Conservation (phyloP, 1,140 invertebrate species). For the Bombus terrestris region DNA sequence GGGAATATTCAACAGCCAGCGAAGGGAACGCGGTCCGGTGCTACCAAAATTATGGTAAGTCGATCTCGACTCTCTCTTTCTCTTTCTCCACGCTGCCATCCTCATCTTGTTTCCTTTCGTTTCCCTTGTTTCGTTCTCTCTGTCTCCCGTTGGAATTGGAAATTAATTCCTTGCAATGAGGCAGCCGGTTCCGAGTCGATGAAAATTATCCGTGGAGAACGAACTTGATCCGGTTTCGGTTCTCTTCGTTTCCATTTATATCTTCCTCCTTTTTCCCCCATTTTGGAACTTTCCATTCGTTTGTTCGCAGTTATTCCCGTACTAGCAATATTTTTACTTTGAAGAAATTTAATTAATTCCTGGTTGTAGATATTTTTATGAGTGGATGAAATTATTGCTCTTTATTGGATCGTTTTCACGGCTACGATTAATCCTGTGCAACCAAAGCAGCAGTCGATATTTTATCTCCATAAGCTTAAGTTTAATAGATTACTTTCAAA, state of each 20-base stretch:
- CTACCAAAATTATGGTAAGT: conserved; percentile 70
- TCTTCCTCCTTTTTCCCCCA: too few species aligned
- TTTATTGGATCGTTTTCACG: not conserved
- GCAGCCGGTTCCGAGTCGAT: conserved; percentile 28
- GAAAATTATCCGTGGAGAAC: conserved; percentile 54
- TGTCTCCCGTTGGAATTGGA: conserved; percentile 45
- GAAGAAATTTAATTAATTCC: not conserved
- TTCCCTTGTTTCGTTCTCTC: not conserved
- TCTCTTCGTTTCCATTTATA: conserved; percentile 8
- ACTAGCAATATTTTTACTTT: not conserved
- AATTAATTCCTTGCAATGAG: conserved; percentile 62
- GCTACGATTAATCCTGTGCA: not conserved
- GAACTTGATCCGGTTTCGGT: conserved; percentile 56
- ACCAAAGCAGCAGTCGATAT: not conserved
- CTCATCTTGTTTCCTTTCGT: not conserved
- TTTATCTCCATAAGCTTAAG: not conserved
- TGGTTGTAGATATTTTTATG: not conserved
- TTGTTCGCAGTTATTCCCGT: not conserved
- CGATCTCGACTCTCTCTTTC: conserved; percentile 9
- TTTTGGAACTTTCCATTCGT: not conserved
- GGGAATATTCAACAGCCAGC: conserved; percentile 66
- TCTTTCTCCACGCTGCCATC: not conserved
- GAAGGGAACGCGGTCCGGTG: conserved; percentile 57
- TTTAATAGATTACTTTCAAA: not conserved
- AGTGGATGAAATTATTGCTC: not conserved